Percentiles rank a stretch among this genome's conserved stretches.
phyloP scores from a whole-genome alignment of 1,140 invertebrate species.

The Drosophila ficusphila region DNA sequence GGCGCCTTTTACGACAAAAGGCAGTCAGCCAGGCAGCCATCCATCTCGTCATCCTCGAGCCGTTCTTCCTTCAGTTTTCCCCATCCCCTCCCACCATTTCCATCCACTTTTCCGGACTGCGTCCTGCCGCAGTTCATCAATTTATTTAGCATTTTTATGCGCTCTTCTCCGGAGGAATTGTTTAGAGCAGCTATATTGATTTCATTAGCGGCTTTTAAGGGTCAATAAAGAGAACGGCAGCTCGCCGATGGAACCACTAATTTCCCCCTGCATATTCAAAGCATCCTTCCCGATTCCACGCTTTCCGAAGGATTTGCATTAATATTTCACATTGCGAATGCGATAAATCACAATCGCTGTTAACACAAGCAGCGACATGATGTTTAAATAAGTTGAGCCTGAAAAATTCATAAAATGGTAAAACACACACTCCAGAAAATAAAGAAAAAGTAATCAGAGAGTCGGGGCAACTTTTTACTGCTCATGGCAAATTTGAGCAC shows the following conservation, averaged over 20 bases:
- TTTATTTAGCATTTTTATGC: conserved; percentile 78
- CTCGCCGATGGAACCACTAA: neutral
- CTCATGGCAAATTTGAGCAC: conserved; percentile 26
- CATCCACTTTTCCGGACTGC: conserved; percentile 35
- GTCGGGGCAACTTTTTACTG: conserved; percentile 38
- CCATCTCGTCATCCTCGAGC: conserved; percentile 29
- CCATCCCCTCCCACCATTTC: neutral
- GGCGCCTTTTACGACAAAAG: conserved; percentile 55
- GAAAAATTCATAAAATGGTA: conserved; percentile 29
- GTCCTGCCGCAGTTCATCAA: conserved; percentile 68
- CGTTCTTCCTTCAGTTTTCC: conserved; percentile 9
- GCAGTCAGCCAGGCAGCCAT: conserved; percentile 28
- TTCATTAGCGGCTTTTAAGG: conserved; percentile 73
- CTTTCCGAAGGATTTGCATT: conserved; percentile 29
- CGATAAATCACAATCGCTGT: conserved; percentile 44
- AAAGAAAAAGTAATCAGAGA: conserved; percentile 3
- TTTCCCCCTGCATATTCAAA: conserved; percentile 31
- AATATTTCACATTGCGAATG: conserved; percentile 27
- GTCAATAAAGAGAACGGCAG: conserved; percentile 47
- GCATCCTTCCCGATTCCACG: neutral
- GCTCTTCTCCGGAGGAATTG: conserved; percentile 44
- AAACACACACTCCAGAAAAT: neutral
- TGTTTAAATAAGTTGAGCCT: conserved; percentile 15
- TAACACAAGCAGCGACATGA: neutral
- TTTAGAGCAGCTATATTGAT: conserved; percentile 67